Evolutionary conservation across 2,113 vertebrate genomes (phyloP).

Genomic region (Microcebus jonahi): DNA sequence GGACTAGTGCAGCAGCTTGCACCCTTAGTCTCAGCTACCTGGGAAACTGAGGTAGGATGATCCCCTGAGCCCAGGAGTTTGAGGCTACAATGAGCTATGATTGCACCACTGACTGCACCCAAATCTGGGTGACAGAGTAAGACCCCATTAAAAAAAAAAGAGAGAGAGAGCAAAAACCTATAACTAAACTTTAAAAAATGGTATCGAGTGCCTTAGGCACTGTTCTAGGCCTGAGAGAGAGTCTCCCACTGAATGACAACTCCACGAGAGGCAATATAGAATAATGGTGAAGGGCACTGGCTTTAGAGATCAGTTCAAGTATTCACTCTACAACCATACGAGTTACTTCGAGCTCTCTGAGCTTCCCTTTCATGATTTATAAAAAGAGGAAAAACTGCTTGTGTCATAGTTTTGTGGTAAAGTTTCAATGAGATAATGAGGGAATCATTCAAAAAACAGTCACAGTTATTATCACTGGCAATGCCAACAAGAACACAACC

Average conservation of each 20-base stretch:
- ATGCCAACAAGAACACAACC: not conserved
- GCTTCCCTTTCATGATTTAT: not conserved
- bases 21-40: too few species aligned
- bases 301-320: not conserved
- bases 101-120: too few species aligned
- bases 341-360: too few species aligned
- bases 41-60: too few species aligned
- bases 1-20: too few species aligned
- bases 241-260: not conserved
- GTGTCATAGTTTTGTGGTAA: not conserved
- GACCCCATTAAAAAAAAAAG: too few species aligned
- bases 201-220: not conserved
- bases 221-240: not conserved
- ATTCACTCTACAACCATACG: not conserved
- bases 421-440: not conserved
- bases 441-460: not conserved
- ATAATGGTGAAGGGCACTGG: not conserved
- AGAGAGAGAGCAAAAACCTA: too few species aligned
- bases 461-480: not conserved
- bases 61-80: too few species aligned
- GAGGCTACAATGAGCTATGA: too few species aligned
- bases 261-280: not conserved
- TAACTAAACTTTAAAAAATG: not conserved
- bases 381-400: not conserved
- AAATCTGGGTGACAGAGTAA: too few species aligned